These are phyloP conservation scores for Glandiceps talaboti DNA, from an alignment of 53 echinoderm and acorn worm genomes.

Conservation along the genomic window DNA sequence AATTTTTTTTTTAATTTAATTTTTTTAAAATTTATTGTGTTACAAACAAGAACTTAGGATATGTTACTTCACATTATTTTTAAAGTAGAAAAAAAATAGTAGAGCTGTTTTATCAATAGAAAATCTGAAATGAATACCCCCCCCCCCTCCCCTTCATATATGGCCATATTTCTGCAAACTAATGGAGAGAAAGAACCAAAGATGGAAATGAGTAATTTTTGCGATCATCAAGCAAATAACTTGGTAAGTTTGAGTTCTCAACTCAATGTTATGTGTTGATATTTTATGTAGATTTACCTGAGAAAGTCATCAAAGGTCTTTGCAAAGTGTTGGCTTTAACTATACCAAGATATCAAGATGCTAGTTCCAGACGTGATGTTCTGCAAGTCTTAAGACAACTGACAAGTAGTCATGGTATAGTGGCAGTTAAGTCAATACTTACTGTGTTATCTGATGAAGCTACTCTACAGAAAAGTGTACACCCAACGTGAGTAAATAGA, in stretches of 20 bases:
- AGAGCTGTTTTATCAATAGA: too few relatives aligned
- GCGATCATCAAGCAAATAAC: neutral
- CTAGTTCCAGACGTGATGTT: slow-evolving; percentile 44
- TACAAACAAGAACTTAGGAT: too few relatives aligned
- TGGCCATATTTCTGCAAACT: too few relatives aligned
- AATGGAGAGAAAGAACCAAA: too few relatives aligned
- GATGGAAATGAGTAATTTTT: neutral
- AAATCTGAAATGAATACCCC: neutral
- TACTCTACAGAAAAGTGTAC: slow-evolving; percentile 16
- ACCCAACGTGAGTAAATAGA: slow-evolving; percentile 47
- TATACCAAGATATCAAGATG: slow-evolving; percentile 40
- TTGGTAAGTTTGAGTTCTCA: too few relatives aligned
- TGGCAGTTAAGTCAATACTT: slow-evolving; percentile 27
- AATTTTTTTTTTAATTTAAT: too few relatives aligned
- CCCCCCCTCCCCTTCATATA: too few relatives aligned
- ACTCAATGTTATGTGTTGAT: too few relatives aligned
- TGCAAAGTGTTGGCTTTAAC: slow-evolving; percentile 40
- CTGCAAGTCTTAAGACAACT: slow-evolving; percentile 38
- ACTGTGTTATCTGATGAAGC: slow-evolving; percentile 39
- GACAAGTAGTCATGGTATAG: slow-evolving; percentile 22
- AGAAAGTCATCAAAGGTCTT: slow-evolving; percentile 38
- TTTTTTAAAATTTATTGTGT: too few relatives aligned
- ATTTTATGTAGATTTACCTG: slow-evolving; percentile 56
- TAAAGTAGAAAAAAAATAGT: too few relatives aligned
- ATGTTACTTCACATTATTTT: too few relatives aligned